Evolutionary conservation across 2,888 invertebrate species (phyloP).

Genomic region (Pachliopta kotzebuea): DNA sequence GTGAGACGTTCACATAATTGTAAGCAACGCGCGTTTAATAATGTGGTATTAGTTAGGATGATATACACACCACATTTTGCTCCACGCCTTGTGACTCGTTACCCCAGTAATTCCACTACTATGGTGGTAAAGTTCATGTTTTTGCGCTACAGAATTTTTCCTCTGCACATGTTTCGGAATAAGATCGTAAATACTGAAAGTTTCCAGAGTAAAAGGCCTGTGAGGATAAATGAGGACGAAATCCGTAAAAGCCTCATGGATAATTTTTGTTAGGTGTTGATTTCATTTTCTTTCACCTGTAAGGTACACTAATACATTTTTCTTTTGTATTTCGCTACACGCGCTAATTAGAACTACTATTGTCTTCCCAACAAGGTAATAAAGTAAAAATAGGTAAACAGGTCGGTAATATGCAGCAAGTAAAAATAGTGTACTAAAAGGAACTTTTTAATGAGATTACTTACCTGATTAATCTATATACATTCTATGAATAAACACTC

Average conservation of each 20-base stretch:
- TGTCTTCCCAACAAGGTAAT: constrained; percentile 1
- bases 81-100: too few species aligned
- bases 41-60: too few species aligned
- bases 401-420: too few species aligned
- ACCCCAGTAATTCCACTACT: too few species aligned
- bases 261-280: constrained; percentile 13
- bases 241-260: constrained; percentile 20
- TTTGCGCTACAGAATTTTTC: constrained; percentile 1
- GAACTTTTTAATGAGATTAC: background rate
- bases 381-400: background rate
- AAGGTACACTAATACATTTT: background rate
- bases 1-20: too few species aligned
- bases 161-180: constrained; percentile 2
- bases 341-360: background rate
- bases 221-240: constrained; percentile 7
- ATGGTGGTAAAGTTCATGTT: background rate
- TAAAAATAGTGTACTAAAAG: background rate
- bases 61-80: too few species aligned
- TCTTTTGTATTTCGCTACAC: background rate
- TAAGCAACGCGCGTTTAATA: too few species aligned
- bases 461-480: too few species aligned
- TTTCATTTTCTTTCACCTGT: constrained; percentile 9
- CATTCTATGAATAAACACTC: too few species aligned
- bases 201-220: constrained; percentile 8
- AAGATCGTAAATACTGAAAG: constrained; percentile 7